Percentiles rank a stretch among this genome's conserved stretches.
phyloP scores from a whole-genome alignment of 2,888 invertebrate genomes.

The Polydrusus cervinus region DNA sequence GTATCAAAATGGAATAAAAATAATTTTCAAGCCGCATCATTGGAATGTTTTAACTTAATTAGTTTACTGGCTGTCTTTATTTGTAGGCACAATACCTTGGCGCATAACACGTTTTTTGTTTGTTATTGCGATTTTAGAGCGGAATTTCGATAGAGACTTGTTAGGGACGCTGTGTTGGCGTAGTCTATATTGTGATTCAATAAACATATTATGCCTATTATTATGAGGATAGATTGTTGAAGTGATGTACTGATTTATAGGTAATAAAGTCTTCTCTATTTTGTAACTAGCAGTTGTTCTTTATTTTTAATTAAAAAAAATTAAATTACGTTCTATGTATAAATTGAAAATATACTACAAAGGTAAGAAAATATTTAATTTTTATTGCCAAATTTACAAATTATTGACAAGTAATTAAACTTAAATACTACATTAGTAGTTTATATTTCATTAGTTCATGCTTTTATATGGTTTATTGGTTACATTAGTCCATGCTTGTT shows the following conservation, averaged over 20 bases:
- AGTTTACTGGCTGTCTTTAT: too few relatives aligned
- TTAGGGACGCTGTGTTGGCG: slow-evolving; percentile 34
- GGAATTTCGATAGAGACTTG: slow-evolving; percentile 20
- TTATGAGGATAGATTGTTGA: slow-evolving; percentile 37
- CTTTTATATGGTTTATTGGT: neutral
- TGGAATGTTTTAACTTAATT: too few relatives aligned
- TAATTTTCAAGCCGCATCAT: too few relatives aligned
- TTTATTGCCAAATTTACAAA: too few relatives aligned
- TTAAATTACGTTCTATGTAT: neutral
- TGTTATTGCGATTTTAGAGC: slow-evolving; percentile 28
- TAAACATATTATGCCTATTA: slow-evolving; percentile 38
- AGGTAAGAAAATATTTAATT: too few relatives aligned
- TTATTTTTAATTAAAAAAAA: neutral
- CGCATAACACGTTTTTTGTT: slow-evolving; percentile 30
- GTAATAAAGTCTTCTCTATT: slow-evolving; percentile 44
- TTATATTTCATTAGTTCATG: neutral
- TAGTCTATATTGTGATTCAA: slow-evolving; percentile 50
- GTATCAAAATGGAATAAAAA: too few relatives aligned
- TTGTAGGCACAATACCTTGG: neutral
- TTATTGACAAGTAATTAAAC: too few relatives aligned
- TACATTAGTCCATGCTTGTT: neutral
- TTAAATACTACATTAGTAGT: too few relatives aligned
- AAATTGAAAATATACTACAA: neutral
- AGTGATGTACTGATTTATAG: slow-evolving; percentile 33
- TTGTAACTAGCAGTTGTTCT: slow-evolving; percentile 28